Evolutionary conservation across 2,888 invertebrate genomes (phyloP), one percentile per base, ranked within the genome.

Genomic region (Drosophila engyochracea): DNA sequence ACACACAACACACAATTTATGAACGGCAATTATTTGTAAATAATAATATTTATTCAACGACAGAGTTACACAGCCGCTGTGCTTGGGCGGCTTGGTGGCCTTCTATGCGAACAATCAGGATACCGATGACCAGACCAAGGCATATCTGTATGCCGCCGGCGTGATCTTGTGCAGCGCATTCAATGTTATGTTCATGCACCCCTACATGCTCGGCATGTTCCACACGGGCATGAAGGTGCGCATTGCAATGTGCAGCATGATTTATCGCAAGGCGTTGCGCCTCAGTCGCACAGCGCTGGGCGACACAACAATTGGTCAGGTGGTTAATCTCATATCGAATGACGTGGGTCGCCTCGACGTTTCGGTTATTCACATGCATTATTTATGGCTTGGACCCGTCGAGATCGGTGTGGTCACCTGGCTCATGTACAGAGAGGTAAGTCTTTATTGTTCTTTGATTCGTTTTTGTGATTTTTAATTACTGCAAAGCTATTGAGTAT

Each of bases 241-340:
- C 78, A 94, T 96, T 3, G 96, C 96, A 2, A 95, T 95, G 90
- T 96, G 96, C 84, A 95, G 96, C 4, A 93, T 97, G 72, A 94
- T 97, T 68, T 96, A 96, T 92, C 94, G 96, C 82, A 97, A 94
- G 77, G 94, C 96, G 1, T 92, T 97, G 77, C 94, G 94, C 62
- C 91, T 97, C 28, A 96, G 97, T 86, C 96, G 96, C 92, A 95
- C 95, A 0, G 96, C 97, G 1, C 90, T 98, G 73, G 96, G 96
- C 3, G 95, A 96, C 90, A 97, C 97, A 12, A 97, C 97, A 3
- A 94, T 95, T 39, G 96, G 96, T 5, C 96, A 96, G 92, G 95
- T 96, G 83, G 98, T 99, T 47, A 99, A 99, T 94, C 95, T 99
- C 14, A 94, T 99, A 81, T 98, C 99, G 5, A 99, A 99, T 92